A percentile compares a stretch with the other conserved stretches of the same genome.
phyloP scores from a whole-genome alignment of 2,888 invertebrate genomes.

The Cotesia congregata region DNA sequence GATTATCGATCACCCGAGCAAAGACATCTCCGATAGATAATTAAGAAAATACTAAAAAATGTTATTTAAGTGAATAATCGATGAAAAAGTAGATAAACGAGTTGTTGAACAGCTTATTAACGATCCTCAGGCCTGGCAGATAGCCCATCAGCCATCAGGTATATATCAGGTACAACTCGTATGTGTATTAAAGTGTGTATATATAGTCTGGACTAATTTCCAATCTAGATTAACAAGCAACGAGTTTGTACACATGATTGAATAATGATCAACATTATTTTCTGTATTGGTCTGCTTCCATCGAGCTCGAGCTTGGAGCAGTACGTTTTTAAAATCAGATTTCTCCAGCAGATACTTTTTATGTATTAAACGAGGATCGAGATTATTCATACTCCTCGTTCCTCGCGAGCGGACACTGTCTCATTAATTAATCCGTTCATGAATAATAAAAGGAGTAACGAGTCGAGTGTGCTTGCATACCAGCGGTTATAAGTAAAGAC shows the following conservation, averaged over 20 bases:
- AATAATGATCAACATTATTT: constrained; percentile 2
- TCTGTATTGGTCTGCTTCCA: no score
- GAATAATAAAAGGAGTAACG: constrained; percentile 45
- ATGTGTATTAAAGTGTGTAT: not conserved
- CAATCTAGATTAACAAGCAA: constrained; percentile 17
- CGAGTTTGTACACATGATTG: constrained; percentile 11
- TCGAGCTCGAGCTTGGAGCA: not conserved
- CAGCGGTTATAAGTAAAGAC: not conserved
- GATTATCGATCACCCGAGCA: not conserved
- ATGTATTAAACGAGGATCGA: constrained; percentile 42
- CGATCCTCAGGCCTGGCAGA: not conserved
- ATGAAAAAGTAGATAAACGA: constrained; percentile 1
- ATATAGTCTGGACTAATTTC: constrained; percentile 21
- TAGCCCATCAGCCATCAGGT: not conserved
- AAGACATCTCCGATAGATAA: not conserved
- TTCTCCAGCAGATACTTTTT: not conserved
- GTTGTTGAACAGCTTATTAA: constrained; percentile 1
- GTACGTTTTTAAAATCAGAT: not conserved
- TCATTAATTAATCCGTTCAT: constrained; percentile 62
- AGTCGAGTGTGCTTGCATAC: not conserved
- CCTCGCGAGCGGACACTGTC: constrained; percentile 49
- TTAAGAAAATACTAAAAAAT: constrained; percentile 3
- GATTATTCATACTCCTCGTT: constrained; percentile 53
- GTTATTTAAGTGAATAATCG: not conserved
- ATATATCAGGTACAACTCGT: not conserved